Evolutionary conservation across 1,140 invertebrate species (phyloP).

Genomic region (Spodoptera frugiperda): DNA sequence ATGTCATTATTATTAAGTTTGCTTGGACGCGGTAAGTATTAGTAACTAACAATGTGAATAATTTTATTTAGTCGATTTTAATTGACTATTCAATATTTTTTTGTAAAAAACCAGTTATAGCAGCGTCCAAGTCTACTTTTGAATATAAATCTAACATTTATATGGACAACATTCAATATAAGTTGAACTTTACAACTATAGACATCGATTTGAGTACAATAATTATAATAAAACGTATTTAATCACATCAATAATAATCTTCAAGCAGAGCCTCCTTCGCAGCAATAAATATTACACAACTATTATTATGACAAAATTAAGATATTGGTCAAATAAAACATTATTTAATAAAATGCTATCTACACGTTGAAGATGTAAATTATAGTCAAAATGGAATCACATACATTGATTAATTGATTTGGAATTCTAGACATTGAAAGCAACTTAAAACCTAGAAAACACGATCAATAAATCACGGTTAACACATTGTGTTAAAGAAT

Average conservation of each 20-base stretch:
- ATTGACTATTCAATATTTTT: slow-evolving; percentile 1
- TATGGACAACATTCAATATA: neutral
- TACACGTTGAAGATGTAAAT: too few species aligned
- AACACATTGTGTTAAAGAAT: too few species aligned
- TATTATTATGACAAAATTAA: neutral
- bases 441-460: too few species aligned
- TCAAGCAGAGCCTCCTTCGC: neutral
- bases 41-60: neutral
- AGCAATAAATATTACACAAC: neutral
- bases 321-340: neutral
- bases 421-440: too few species aligned
- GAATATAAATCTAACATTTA: neutral
- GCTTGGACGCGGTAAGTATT: neutral
- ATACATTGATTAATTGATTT: too few species aligned
- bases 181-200: slow-evolving; percentile 18
- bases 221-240: neutral
- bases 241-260: slow-evolving; percentile 9
- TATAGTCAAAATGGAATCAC: too few species aligned
- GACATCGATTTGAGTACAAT: slow-evolving; percentile 20
- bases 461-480: too few species aligned
- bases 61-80: slow-evolving; percentile 3
- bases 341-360: too few species aligned
- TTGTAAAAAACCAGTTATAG: neutral
- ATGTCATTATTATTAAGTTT: neutral
- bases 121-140: neutral